Percentiles rank a stretch among this genome's conserved stretches.
Conservation (phyloP, 1,140 invertebrate genomes). For the Oreohelix idahoensis region DNA sequence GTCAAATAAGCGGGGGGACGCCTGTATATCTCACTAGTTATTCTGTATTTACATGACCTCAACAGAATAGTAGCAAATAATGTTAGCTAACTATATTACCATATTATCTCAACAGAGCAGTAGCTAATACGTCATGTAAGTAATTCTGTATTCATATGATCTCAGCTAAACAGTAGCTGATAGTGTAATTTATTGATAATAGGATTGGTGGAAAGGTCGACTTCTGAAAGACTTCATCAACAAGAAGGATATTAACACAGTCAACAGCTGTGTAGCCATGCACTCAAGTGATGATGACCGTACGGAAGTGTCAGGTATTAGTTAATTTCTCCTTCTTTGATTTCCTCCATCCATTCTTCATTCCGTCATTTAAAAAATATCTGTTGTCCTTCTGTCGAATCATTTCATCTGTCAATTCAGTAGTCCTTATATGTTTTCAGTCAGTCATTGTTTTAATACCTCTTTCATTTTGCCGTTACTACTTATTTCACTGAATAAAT, state of each 20-base stretch:
- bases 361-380: not conserved
- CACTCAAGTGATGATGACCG: constrained; percentile 24
- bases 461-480: no score
- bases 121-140: not conserved
- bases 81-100: no score
- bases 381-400: no score
- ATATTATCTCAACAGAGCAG: no score
- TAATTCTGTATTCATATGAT: not conserved
- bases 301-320: constrained; percentile 10
- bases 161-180: not conserved
- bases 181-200: constrained; percentile 20
- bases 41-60: no score
- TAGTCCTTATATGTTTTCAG: no score
- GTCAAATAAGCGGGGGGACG: no score
- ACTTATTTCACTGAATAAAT: no score
- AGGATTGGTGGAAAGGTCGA: constrained; percentile 54
- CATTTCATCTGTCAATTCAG: no score
- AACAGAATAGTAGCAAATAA: no score
- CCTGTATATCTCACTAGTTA: no score
- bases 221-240: constrained; percentile 54
- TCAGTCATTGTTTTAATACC: no score
- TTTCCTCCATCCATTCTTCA: not conserved
- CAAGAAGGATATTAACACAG: constrained; percentile 56
- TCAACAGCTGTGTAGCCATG: constrained; percentile 49
- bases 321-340: not conserved